Evolutionary conservation across 1,140 invertebrate genomes (phyloP), one percentile per base, ranked within the genome.

Genomic region (Bombus turneri): DNA sequence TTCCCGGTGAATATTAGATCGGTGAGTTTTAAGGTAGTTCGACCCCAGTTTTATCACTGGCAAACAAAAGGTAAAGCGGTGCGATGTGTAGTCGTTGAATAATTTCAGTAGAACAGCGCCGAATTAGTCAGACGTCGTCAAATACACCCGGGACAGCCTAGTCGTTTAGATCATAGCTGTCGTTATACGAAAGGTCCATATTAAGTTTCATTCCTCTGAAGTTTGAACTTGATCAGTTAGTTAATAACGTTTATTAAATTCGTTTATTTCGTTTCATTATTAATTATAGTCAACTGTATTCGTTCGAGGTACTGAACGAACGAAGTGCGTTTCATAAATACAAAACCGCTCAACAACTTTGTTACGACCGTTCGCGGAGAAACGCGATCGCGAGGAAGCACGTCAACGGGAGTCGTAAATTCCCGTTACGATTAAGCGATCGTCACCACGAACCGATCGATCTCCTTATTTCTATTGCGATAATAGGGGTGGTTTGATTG

Each of bases 51-150:
- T 68, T 57, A 34, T 83, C 34, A 25, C 9, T 12, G n/a, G 2
- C 22, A 5, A 34, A 15, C 15, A 31, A 43, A 53, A 78, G 13
- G 43, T 13, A 71, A 78, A 28, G 43, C 25, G 31, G 28, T 5
- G n/a, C 18, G 47, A 69, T 53, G 47, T 53, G 18, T 18, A 53
- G 3, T 22, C 10, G n/a, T 2, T 2, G 43, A 41, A 37, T 15
- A 59, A 71, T 78, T 69, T 69, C 74, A 83, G 82, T 82, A 41
- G 69, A 31, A 59, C 1, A 37, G 28, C 18, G 1, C 22, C 18
- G 47, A 71, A 71, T 84, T 71, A 84, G 39, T 77, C 53, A 15
- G 66, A 3, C 66, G 25, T 75, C 62, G 5, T 5, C 47, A 53
- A 22, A 53, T 53, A 53, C 47, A 6, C 3, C 9, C 1, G 39